Evolutionary conservation across 1,140 invertebrate genomes (phyloP).

Genomic region (Cydia splendana): DNA sequence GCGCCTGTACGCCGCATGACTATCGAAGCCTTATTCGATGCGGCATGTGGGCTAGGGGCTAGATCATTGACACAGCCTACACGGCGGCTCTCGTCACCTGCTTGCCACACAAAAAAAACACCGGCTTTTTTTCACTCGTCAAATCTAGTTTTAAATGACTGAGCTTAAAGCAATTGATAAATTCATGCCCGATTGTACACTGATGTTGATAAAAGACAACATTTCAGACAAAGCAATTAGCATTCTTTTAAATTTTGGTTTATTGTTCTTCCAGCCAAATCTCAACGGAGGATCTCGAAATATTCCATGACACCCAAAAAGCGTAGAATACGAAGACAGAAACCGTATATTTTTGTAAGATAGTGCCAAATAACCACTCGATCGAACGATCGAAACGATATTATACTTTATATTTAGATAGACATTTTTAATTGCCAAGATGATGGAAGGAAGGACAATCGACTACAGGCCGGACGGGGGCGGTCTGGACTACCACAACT

Average conservation of each 20-base stretch:
- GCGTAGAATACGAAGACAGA: conserved; percentile 56
- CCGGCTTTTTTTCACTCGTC: conserved; percentile 60
- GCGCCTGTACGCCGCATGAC: conserved; percentile 68
- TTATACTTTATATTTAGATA: conserved; percentile 69
- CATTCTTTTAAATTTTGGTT: conserved; percentile 34
- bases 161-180: conserved; percentile 45
- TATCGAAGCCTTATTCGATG: conserved; percentile 73
- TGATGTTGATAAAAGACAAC: conserved; percentile 44
- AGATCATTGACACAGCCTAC: conserved; percentile 78
- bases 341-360: conserved; percentile 70
- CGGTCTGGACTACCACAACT: conserved; percentile 82
- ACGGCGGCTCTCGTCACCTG: conserved; percentile 72
- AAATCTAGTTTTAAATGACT: conserved; percentile 71
- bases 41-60: conserved; percentile 76
- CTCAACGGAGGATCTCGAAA: conserved; percentile 73
- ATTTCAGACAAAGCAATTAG: conserved; percentile 48
- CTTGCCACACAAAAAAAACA: conserved; percentile 59
- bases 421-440: conserved; percentile 65
- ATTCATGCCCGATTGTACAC: conserved; percentile 13
- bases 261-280: conserved; percentile 59
- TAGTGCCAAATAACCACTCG: conserved; percentile 72
- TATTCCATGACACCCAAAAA: conserved; percentile 73
- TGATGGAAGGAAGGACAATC: conserved; percentile 82
- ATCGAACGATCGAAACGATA: conserved; percentile 43
- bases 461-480: conserved; percentile 80